These are phyloP conservation scores for Danionella cerebrum DNA, from an alignment of 2,113 vertebrate genomes.

Conservation along the genomic window DNA sequence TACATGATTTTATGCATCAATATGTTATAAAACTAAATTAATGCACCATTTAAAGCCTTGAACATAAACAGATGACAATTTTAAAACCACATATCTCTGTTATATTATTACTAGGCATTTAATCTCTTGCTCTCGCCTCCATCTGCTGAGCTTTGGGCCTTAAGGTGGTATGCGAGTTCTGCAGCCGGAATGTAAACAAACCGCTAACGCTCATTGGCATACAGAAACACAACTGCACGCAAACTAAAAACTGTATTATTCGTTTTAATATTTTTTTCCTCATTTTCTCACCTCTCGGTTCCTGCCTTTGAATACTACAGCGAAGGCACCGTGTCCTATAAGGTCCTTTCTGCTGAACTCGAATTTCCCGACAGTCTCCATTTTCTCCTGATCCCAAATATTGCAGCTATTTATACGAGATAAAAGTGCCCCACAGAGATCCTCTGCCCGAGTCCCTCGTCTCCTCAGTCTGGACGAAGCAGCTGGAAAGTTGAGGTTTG, in stretches of 20 bases:
- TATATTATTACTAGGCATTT: neutral
- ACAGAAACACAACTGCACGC: neutral
- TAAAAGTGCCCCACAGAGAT: constrained; percentile 36
- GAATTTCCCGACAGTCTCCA: constrained; percentile 92
- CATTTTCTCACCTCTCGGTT: constrained; percentile 76
- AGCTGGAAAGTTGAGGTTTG: constrained; percentile 55
- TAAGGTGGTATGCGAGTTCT: constrained; percentile 34
- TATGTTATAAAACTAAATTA: neutral
- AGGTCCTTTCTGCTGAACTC: constrained; percentile 96
- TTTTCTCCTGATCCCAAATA: constrained; percentile 21
- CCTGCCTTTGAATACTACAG: constrained; percentile 92
- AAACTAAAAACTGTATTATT: neutral
- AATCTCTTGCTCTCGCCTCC: constrained; percentile 5
- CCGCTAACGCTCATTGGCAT: neutral
- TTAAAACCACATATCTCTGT: neutral
- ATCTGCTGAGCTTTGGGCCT: constrained; percentile 25
- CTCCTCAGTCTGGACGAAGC: constrained; percentile 50
- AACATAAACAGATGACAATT: neutral
- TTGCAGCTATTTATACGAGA: constrained; percentile 36
- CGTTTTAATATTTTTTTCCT: no score
- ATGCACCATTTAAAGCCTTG: neutral
- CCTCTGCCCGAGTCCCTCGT: constrained; percentile 41
- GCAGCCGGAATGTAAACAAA: neutral
- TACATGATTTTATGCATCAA: no score
- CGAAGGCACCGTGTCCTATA: constrained; percentile 94